A percentile compares a stretch with the other conserved stretches of the same genome.
Conservation (phyloP, 2,113 vertebrate genomes). For the Meles meles region DNA sequence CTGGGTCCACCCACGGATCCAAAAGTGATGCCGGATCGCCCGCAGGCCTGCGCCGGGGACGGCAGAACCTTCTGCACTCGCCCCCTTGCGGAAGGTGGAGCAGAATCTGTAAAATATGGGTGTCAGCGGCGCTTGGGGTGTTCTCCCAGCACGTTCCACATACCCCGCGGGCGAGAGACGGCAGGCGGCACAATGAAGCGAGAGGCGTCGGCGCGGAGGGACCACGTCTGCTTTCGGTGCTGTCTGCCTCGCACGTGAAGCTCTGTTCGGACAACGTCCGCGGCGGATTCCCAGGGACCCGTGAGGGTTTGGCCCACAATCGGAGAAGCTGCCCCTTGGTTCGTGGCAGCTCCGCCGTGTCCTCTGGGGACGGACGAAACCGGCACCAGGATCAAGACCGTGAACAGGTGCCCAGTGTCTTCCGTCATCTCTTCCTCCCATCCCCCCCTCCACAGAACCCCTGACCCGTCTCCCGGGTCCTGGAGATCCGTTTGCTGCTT, state of each 20-base stretch:
- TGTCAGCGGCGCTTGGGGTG: fast-evolving
- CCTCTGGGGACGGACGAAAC: neutral
- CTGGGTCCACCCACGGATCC: neutral
- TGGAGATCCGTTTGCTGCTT: neutral
- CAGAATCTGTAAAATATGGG: neutral
- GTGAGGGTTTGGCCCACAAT: neutral
- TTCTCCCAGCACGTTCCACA: fast-evolving
- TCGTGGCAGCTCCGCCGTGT: fast-evolving
- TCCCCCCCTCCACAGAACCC: neutral
- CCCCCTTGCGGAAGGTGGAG: fast-evolving
- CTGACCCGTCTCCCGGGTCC: neutral
- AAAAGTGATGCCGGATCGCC: fast-evolving
- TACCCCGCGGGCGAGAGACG: fast-evolving
- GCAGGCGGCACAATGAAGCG: fast-evolving
- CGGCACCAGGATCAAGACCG: neutral
- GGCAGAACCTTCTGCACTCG: neutral
- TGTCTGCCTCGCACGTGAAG: fast-evolving
- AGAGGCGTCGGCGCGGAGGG: too few species aligned
- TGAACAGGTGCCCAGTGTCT: neutral
- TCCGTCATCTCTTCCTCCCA: neutral
- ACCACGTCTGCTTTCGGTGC: fast-evolving
- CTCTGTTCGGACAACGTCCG: neutral
- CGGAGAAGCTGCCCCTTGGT: neutral
- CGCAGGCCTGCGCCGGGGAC: neutral
- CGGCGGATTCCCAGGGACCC: neutral